These are phyloP conservation scores for Adelosebastes latens DNA, from an alignment of 2,797 vertebrate species.

Conservation along the genomic window DNA sequence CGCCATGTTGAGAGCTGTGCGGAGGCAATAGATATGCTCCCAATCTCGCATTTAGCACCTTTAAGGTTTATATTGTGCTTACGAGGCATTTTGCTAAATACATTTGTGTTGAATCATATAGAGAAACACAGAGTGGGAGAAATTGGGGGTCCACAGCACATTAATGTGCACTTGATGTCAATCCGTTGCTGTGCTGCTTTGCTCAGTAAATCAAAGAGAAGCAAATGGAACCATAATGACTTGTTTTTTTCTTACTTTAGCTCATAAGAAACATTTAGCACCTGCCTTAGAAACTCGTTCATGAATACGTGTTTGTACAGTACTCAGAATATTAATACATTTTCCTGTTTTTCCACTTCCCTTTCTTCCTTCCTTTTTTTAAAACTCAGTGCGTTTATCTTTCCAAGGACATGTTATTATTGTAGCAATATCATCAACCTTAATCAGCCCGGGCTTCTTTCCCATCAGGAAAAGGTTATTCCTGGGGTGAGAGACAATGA, in stretches of 20 bases:
- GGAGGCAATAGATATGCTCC: too few species aligned
- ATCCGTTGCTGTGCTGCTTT: accelerated
- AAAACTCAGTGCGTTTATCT: neutral
- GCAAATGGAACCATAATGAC: neutral
- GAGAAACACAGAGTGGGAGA: too few species aligned
- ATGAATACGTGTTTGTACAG: neutral
- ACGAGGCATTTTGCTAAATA: too few species aligned
- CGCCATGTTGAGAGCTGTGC: too few species aligned
- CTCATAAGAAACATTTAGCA: neutral
- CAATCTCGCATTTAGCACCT: too few species aligned
- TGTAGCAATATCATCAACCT: neutral
- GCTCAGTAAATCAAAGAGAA: neutral
- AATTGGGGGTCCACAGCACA: too few species aligned
- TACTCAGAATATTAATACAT: neutral
- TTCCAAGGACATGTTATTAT: neutral
- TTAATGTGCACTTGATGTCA: too few species aligned
- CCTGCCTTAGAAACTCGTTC: neutral
- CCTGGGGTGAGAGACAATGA: constrained; percentile 13
- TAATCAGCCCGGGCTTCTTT: neutral
- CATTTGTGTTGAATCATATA: too few species aligned
- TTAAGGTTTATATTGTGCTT: too few species aligned
- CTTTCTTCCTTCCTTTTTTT: neutral
- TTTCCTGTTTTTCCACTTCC: constrained; percentile 11
- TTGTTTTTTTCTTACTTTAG: neutral
- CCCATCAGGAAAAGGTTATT: constrained; percentile 20